These are phyloP conservation scores for Sepiola atlantica DNA, from an alignment of 2,888 invertebrate species.

Conservation along the genomic window DNA sequence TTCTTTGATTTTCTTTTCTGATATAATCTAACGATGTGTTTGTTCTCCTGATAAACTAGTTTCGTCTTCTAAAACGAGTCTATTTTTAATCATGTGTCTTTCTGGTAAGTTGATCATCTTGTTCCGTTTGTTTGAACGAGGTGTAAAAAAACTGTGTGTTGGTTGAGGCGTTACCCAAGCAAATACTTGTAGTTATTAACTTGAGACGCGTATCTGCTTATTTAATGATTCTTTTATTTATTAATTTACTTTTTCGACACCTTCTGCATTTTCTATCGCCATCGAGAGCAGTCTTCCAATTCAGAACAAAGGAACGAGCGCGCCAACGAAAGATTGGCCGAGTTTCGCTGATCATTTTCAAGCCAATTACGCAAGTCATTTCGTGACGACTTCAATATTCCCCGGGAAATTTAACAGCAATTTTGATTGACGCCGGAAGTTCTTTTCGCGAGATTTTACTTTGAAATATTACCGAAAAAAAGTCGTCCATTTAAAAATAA, in stretches of 20 bases:
- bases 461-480: background rate
- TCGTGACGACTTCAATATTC: background rate
- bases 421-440: background rate
- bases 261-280: background rate
- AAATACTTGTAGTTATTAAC: background rate
- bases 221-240: too few species aligned
- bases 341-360: background rate
- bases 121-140: background rate
- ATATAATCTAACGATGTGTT: too few species aligned
- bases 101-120: background rate
- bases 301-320: background rate
- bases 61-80: too few species aligned
- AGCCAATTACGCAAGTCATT: background rate
- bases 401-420: background rate
- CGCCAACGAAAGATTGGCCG: background rate
- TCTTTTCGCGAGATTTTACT: background rate
- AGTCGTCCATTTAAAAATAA: background rate
- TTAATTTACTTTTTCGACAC: background rate
- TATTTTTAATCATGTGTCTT: background rate
- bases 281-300: background rate
- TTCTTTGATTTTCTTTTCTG: too few species aligned
- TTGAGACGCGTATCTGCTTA: background rate
- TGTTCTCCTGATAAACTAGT: too few species aligned
- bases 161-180: background rate
- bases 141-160: background rate